Evolutionary conservation across 2,888 invertebrate genomes (phyloP), one percentile per base, ranked within the genome.

Genomic region (Notodonta dromedarius): DNA sequence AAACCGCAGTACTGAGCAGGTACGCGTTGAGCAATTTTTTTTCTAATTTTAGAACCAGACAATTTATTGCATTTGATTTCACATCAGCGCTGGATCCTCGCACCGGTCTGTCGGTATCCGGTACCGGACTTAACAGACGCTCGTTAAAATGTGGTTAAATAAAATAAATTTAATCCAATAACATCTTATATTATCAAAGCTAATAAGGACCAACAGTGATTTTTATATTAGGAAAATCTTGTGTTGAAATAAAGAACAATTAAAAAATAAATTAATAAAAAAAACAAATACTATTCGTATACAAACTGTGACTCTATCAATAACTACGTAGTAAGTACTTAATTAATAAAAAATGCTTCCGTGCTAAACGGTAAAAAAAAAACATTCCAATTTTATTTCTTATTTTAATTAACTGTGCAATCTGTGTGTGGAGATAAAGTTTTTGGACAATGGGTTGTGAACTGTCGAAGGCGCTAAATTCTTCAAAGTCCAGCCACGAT

Each of bases 401-500:
- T 24, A 24, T 2, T 24, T 24, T 24, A 24, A 24, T 24, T 24
- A 24, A 35, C 35, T 35, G 35, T 35, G 35, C 35, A 42, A n/a
- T 46, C 6, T 46, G 3, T n/a, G 46, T 4, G n/a, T 46, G 13
- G 13, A n/a, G 2, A n/a, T n/a, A 46, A 42, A 42, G 1, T n/a
- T 42, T 56, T 24, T 54, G 6, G 44, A 67, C 40, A 63, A 97
- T 96, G 96, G 97, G 96, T 74, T 97, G 97, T 88, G 95, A 96
- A 85, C 87, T 97, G 74, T 95, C 96, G 44, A 96, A 96, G 40
- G 46, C 46, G 85, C 88, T 96, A 74, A 95, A 96, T n/a, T 80
- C 94, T 40, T 92, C 94, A 59, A 94, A 94, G 72, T 69, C 90
- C 66, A 81, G 82, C 70, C 75, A 82, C 70, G 89, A 87, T 78